Evolutionary conservation across 1,140 invertebrate genomes (phyloP).

Genomic region (Epicauta chinensis): DNA sequence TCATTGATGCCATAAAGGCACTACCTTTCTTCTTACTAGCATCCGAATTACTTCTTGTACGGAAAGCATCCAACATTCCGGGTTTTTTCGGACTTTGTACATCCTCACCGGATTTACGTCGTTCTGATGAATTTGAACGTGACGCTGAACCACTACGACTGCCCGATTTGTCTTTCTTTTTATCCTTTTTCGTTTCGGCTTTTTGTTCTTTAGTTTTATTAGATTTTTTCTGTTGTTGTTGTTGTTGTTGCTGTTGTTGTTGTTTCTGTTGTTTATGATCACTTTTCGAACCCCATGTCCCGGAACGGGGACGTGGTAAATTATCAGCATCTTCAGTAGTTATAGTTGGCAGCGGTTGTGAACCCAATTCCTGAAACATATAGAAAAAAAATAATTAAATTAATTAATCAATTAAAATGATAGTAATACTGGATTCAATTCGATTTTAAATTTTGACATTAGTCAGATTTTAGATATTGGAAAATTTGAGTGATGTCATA

Average conservation of each 20-base stretch:
- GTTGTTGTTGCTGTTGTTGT: too few species aligned
- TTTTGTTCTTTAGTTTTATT: constrained; percentile 26
- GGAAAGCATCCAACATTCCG: constrained; percentile 77
- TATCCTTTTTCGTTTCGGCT: constrained; percentile 29
- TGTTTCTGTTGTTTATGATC: constrained; percentile 35
- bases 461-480: too few species aligned
- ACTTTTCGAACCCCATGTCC: constrained; percentile 57
- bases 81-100: constrained; percentile 52
- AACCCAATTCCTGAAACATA: constrained; percentile 58
- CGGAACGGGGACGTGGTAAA: constrained; percentile 43
- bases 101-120: constrained; percentile 54
- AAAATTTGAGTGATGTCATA: too few species aligned
- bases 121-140: constrained; percentile 55
- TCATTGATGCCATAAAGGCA: constrained; percentile 71
- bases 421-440: too few species aligned
- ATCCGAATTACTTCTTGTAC: constrained; percentile 74
- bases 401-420: too few species aligned
- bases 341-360: constrained; percentile 54
- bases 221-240: constrained; percentile 13
- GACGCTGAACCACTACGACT: constrained; percentile 48
- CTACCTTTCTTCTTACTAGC: constrained; percentile 58
- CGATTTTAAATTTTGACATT: too few species aligned
- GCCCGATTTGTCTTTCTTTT: constrained; percentile 29
- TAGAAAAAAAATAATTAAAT: constrained; percentile 20
- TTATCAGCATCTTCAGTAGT: constrained; percentile 39